Percentiles rank a stretch among this genome's conserved stretches.
Evolutionary conservation across 2,113 vertebrate genomes (phyloP).

Genomic region (Lanius ludovicianus): DNA sequence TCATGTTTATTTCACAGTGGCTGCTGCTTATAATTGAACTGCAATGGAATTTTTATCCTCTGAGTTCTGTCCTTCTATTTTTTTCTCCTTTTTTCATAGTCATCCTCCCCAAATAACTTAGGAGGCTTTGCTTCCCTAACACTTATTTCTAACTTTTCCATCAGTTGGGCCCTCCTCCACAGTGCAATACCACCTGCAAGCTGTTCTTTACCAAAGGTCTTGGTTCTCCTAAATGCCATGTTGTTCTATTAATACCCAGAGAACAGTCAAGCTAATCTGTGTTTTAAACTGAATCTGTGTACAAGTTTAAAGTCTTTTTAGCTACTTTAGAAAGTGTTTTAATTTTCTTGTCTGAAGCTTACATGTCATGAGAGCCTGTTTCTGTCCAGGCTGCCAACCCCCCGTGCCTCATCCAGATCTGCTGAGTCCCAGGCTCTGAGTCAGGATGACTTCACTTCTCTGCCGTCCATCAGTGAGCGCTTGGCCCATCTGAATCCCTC

Average conservation of each 20-base stretch:
- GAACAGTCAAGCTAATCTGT: neutral
- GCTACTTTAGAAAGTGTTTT: neutral
- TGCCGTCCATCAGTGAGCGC: constrained; percentile 84
- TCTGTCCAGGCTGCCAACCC: neutral
- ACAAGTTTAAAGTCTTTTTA: neutral
- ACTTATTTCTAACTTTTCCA: neutral
- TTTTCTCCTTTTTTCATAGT: neutral
- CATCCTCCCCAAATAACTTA: neutral
- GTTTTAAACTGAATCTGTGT: neutral
- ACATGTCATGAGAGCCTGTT: neutral
- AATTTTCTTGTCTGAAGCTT: neutral
- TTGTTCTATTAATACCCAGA: neutral
- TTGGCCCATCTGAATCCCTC: constrained; percentile 85
- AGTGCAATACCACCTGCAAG: neutral
- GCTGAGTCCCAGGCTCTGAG: neutral
- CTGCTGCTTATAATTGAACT: neutral
- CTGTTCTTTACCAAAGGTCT: neutral
- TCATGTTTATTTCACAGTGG: neutral
- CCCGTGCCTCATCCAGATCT: neutral
- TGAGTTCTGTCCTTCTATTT: neutral
- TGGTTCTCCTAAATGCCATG: accelerated
- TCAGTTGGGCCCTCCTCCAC: accelerated
- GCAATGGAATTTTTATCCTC: neutral
- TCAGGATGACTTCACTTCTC: constrained; percentile 71
- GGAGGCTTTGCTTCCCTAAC: neutral